Percentiles rank a stretch among this genome's conserved stretches.
Conservation (phyloP, 1,140 invertebrate genomes). For the Chrysopa pallens region DNA sequence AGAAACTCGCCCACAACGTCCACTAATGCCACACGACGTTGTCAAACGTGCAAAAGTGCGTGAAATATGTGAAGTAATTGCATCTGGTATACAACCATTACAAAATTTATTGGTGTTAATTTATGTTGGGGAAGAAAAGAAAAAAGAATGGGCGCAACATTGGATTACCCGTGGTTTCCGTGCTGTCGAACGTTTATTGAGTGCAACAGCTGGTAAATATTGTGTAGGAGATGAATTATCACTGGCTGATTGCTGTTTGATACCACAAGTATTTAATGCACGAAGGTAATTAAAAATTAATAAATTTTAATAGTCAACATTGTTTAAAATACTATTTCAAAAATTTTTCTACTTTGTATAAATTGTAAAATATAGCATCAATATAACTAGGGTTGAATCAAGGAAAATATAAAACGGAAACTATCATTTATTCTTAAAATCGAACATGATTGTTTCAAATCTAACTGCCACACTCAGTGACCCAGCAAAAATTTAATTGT, state of each 20-base stretch:
- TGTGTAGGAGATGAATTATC: conserved; percentile 88
- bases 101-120: conserved; percentile 83
- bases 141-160: conserved; percentile 81
- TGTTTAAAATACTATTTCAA: too few species aligned
- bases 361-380: too few species aligned
- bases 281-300: conserved; percentile 35
- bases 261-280: conserved; percentile 87
- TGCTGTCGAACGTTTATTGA: conserved; percentile 76
- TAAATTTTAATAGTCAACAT: too few species aligned
- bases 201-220: conserved; percentile 74
- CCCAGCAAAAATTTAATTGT: too few species aligned
- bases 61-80: conserved; percentile 65
- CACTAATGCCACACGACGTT: conserved; percentile 72
- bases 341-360: too few species aligned
- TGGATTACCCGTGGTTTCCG: conserved; percentile 80
- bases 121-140: conserved; percentile 67
- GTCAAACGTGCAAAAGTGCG: conserved; percentile 64
- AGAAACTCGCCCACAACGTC: conserved; percentile 69
- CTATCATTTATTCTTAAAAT: too few species aligned
- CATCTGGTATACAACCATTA: conserved; percentile 85
- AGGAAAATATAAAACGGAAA: too few species aligned
- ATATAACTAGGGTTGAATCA: too few species aligned
- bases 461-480: too few species aligned
- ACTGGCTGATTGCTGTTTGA: conserved; percentile 84
- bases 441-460: too few species aligned